Conservation (phyloP, 1,140 invertebrate genomes). For the Cyphomyrmex costatus region DNA sequence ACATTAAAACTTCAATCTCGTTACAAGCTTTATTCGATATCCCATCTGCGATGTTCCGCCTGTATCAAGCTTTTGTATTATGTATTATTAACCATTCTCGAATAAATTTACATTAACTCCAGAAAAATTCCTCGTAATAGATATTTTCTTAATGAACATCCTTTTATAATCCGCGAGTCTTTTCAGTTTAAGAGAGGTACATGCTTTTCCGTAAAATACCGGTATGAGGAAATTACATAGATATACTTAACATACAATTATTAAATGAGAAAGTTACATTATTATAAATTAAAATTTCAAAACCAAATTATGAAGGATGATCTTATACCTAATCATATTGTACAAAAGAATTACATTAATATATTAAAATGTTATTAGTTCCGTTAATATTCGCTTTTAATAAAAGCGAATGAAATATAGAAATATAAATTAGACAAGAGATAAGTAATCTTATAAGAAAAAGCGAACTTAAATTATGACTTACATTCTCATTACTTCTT, state of each 20-base stretch:
- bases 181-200: not conserved
- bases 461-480: not conserved
- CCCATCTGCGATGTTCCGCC: not conserved
- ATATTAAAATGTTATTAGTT: not conserved
- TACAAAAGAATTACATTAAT: not conserved
- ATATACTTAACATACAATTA: not conserved
- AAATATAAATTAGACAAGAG: not conserved
- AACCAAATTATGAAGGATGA: not conserved
- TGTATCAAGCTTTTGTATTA: slow-evolving; percentile 18
- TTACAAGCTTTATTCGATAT: slow-evolving; percentile 46
- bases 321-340: not conserved
- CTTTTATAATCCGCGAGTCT: not conserved
- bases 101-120: slow-evolving; percentile 13
- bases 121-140: not conserved
- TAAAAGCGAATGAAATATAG: not conserved
- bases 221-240: not conserved
- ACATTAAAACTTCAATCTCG: slow-evolving; percentile 60
- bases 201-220: not conserved
- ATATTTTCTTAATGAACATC: not conserved
- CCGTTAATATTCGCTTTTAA: not conserved
- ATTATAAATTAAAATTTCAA: not conserved
- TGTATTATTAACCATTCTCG: slow-evolving; percentile 3
- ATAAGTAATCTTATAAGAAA: not conserved
- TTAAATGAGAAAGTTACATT: not conserved
- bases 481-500: not conserved